Evolutionary conservation across 2,888 invertebrate species (phyloP).

Genomic region (Clusia tigrina): DNA sequence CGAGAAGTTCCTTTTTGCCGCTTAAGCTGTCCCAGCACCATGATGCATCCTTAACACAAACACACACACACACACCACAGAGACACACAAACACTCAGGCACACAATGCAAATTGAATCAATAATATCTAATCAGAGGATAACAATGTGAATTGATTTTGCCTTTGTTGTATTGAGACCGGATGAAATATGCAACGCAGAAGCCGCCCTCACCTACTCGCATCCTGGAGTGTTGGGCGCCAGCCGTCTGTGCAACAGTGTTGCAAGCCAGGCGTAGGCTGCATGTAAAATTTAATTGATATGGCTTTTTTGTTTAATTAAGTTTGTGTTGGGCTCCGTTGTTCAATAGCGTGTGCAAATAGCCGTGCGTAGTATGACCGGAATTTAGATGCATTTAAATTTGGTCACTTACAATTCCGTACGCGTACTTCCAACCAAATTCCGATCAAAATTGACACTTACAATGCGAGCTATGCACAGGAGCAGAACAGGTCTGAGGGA

Average conservation of each 20-base stretch:
- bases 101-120: conserved; percentile 52
- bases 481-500: no score
- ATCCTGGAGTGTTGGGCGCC: no score
- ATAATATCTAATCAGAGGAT: conserved; percentile 60
- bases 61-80: conserved; percentile 28
- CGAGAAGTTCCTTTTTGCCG: no score
- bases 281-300: not conserved
- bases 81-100: conserved; percentile 19
- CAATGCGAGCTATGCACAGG: no score
- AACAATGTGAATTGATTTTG: conserved; percentile 58
- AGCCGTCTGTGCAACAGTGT: not conserved
- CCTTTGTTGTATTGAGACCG: conserved; percentile 25
- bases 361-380: no score
- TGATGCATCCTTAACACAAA: no score
- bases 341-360: no score
- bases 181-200: not conserved
- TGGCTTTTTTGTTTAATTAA: not conserved
- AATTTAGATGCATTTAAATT: no score
- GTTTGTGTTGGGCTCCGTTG: not conserved
- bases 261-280: conserved; percentile 35
- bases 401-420: no score
- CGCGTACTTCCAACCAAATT: no score
- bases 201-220: not conserved
- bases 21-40: no score
- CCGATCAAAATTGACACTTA: no score